Evolutionary conservation across 2,797 vertebrate species (phyloP).

Genomic region (Hirundo rustica): DNA sequence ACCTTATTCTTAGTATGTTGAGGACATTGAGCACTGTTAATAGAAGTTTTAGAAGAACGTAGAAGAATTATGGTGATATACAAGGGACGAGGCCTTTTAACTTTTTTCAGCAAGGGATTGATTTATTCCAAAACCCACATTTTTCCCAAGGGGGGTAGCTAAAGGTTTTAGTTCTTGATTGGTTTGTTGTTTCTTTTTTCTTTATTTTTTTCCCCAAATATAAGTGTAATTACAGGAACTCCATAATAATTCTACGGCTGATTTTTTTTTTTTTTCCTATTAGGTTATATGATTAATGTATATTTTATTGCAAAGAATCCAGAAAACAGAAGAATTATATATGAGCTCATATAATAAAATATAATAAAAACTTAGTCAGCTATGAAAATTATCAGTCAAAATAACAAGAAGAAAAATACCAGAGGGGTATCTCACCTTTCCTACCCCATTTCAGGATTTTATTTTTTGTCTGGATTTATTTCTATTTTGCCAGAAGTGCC

Average conservation of each 20-base stretch:
- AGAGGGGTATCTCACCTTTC: accelerated
- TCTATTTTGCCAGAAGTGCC: accelerated
- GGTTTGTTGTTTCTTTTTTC: not conserved
- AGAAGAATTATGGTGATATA: not conserved
- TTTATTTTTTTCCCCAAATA: not conserved
- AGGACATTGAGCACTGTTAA: not conserved
- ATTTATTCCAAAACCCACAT: not conserved
- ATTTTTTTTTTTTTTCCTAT: not conserved
- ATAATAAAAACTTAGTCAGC: not conserved
- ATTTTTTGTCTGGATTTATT: not conserved
- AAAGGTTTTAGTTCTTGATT: not conserved
- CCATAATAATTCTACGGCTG: not conserved
- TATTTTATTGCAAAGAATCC: not conserved
- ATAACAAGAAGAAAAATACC: not conserved
- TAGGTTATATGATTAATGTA: not conserved
- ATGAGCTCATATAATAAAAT: not conserved
- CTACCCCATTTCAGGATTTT: not conserved
- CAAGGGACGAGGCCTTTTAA: not conserved
- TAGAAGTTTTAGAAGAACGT: not conserved
- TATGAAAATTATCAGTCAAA: not conserved
- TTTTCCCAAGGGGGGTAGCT: not conserved
- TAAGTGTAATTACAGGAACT: not conserved
- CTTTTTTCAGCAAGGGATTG: not conserved
- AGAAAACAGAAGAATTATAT: not conserved
- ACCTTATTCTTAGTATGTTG: not conserved